A percentile compares a stretch with the other conserved stretches of the same genome.
Evolutionary conservation across 1,140 invertebrate genomes (phyloP).

Genomic region (Lepidurus apus): DNA sequence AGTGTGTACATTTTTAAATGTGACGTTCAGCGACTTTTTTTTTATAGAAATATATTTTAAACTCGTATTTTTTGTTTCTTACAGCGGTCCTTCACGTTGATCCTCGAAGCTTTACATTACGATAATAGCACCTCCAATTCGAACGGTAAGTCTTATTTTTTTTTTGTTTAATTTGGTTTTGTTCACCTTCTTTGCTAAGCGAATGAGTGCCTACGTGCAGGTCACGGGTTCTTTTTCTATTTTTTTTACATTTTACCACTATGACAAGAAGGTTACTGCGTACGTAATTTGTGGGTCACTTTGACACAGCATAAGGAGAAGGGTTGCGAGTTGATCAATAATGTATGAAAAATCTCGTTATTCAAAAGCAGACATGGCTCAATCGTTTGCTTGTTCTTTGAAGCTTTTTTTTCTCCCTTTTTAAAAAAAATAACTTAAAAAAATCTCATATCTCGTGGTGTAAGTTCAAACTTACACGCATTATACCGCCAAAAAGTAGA

Average conservation of each 20-base stretch:
- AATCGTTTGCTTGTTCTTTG: too few species aligned
- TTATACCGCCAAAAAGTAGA: neutral
- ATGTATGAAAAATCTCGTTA: neutral
- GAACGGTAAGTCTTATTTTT: neutral
- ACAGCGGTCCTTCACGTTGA: conserved; percentile 85
- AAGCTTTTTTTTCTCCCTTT: too few species aligned
- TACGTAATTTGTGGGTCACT: conserved; percentile 23
- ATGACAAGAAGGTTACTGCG: conserved; percentile 5
- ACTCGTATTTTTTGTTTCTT: conserved; percentile 46
- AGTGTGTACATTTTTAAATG: neutral
- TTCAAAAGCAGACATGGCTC: neutral
- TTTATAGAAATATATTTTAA: neutral
- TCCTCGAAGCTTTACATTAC: conserved; percentile 81
- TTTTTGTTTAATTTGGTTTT: neutral
- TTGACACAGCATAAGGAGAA: neutral
- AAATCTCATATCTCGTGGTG: too few species aligned
- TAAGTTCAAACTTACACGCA: neutral
- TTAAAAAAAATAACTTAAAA: too few species aligned
- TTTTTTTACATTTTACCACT: too few species aligned
- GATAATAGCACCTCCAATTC: conserved; percentile 56
- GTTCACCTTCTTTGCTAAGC: neutral
- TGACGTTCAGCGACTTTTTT: conserved; percentile 3
- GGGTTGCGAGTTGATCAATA: neutral
- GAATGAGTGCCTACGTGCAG: neutral
- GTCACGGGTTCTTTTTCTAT: neutral